Evolutionary conservation across 2,113 vertebrate genomes (phyloP).

Genomic region (Charadrius vociferus): DNA sequence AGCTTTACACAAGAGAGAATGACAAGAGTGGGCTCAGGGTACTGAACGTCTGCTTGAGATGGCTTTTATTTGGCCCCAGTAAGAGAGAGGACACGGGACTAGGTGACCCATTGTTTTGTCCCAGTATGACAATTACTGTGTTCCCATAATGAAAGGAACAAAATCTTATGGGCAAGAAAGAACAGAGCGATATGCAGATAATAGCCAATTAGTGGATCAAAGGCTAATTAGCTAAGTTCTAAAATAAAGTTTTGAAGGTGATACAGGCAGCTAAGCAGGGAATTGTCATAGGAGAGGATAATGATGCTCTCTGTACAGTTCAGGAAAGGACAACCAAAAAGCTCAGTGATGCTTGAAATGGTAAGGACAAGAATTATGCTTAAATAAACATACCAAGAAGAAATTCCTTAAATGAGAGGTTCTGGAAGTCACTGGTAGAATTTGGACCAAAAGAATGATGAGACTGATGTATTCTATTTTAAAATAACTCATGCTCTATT

Average conservation of each 20-base stretch:
- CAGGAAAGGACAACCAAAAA: background rate
- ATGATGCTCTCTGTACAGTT: background rate
- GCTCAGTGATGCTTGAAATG: background rate
- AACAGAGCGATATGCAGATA: slow-evolving; percentile 44
- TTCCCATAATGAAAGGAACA: slow-evolving; percentile 16
- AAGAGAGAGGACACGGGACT: background rate
- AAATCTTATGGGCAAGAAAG: background rate
- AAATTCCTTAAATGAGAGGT: background rate
- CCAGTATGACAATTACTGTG: background rate
- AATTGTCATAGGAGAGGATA: slow-evolving; percentile 23
- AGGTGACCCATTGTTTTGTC: slow-evolving; percentile 32
- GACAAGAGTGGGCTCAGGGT: background rate
- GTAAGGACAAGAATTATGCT: background rate
- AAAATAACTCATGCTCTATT: background rate
- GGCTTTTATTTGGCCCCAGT: background rate
- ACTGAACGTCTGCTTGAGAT: background rate
- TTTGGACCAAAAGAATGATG: background rate
- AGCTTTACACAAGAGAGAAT: background rate
- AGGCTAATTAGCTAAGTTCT: slow-evolving; percentile 74
- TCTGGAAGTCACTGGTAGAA: background rate
- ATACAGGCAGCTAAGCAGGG: slow-evolving; percentile 44
- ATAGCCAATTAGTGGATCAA: slow-evolving; percentile 72
- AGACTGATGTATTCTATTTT: background rate
- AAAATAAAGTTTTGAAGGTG: slow-evolving; percentile 73
- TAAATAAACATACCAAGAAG: background rate